phyloP scores from a whole-genome alignment of 2,113 vertebrate genomes.

The Festucalex cinctus region DNA sequence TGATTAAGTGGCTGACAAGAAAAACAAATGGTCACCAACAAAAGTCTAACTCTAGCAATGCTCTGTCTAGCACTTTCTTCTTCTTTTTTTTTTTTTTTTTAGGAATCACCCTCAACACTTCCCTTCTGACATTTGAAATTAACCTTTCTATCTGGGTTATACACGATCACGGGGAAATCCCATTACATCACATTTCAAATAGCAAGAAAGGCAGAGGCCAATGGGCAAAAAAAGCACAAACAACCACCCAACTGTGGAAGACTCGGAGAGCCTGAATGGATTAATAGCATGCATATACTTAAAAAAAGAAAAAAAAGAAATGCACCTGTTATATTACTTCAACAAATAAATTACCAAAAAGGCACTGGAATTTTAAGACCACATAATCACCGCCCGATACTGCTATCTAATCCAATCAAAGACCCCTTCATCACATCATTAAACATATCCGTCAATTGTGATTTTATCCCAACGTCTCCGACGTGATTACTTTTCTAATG shows the following conservation, averaged over 20 bases:
- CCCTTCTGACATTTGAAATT: constrained; percentile 9
- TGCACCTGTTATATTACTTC: too few species aligned
- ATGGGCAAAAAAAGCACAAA: constrained; percentile 9
- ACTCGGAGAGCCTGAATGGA: background rate
- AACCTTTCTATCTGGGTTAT: background rate
- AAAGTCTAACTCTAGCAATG: too few species aligned
- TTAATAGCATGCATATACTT: background rate
- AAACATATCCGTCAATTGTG: constrained; percentile 35
- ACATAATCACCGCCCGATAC: constrained; percentile 9
- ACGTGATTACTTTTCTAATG: constrained; percentile 26
- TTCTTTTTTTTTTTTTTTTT: background rate
- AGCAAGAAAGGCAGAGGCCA: background rate
- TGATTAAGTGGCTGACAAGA: constrained; percentile 27
- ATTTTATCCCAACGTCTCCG: constrained; percentile 21
- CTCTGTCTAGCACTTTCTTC: background rate
- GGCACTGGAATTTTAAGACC: background rate
- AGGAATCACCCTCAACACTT: background rate
- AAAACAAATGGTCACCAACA: too few species aligned
- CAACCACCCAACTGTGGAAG: background rate
- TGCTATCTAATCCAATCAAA: constrained; percentile 34
- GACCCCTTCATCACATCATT: constrained; percentile 30
- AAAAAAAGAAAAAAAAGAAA: background rate
- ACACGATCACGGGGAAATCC: background rate
- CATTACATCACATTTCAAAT: background rate
- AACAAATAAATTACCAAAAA: background rate